Percentiles rank a stretch among this genome's conserved stretches.
Conservation (phyloP, 92 coral and sea anemone genomes). For the Phenganax stokvisi region DNA sequence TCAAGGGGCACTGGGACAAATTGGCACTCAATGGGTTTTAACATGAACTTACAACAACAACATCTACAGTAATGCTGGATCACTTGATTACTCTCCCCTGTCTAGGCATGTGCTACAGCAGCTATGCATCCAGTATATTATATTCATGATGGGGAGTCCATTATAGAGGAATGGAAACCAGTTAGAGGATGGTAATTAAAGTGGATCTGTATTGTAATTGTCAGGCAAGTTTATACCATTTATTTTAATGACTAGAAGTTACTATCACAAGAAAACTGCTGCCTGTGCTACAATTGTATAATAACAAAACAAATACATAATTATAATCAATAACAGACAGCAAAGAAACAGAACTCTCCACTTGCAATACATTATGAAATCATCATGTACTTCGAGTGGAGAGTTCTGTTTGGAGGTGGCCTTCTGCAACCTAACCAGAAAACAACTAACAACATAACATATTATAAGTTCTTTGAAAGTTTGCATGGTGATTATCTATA, state of each 20-base stretch:
- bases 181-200: constrained; percentile 68
- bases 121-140: constrained; percentile 77
- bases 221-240: not conserved
- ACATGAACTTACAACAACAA: too few relatives aligned
- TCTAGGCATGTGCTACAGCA: constrained; percentile 87
- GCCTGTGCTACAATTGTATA: not conserved
- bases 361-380: too few relatives aligned
- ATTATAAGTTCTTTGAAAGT: too few relatives aligned
- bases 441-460: too few relatives aligned
- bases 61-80: too few relatives aligned
- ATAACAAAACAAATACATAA: not conserved
- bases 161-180: constrained; percentile 81
- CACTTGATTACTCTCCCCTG: not conserved
- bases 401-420: too few relatives aligned
- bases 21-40: too few relatives aligned
- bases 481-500: too few relatives aligned
- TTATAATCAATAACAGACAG: not conserved
- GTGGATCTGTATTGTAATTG: not conserved
- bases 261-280: not conserved
- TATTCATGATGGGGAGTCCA: constrained; percentile 62
- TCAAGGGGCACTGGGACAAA: too few relatives aligned
- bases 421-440: too few relatives aligned
- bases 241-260: not conserved
- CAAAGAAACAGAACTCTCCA: too few relatives aligned
- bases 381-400: too few relatives aligned